Base-by-base conservation (phyloP, 2,113 vertebrate species). In the Epinephelus lanceolatus region DNA sequence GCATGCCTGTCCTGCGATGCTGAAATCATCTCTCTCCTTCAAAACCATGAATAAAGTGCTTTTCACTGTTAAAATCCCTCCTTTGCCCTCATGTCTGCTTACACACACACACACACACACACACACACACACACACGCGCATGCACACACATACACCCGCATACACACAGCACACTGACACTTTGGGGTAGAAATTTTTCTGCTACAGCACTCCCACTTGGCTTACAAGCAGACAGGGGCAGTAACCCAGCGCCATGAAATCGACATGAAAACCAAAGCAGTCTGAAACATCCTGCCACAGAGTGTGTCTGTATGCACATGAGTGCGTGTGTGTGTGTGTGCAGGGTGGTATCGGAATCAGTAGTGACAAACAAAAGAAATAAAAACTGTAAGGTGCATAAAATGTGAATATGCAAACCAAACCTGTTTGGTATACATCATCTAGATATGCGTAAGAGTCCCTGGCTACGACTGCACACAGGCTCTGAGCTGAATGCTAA, bases 21-120 rank as follows among this genome's bases (percentile, higher is more conserved):
- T 90, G 60, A 87, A 92, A 84, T 86, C 62, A 76, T 67, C 63
- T 62, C 51, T 25, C 74, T 86, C 68, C 71, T 79, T 88, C 68
- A 76, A 84, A 91, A 85, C 87, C 79, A 63, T 86, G 84, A 89
- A 92, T 86, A 92, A 93, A 93, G 91, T 91, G 87, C 90, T 91
- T 93, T 90, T 91, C 85, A 81, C 78, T 93, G 89, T 93, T 88
- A 81, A 77, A 76, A 78, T 60, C 72, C 68, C 59, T 65, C 53
- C 30, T 86, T 85, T 78, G 47, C 78, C 56, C 80, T 51, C 57
- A 19, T 55, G 80, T 59, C 60, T 67, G 63, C 63, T 65, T 55
- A 2, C 9, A 45, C 76, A 63, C 82, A 33, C 33, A 63, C 57
- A 72, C 68, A 40, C 51, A 37, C 27, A 27, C 47, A 42, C 66